A percentile compares a stretch with the other conserved stretches of the same genome.
Conservation (phyloP, 2,888 invertebrate species). For the Stramonita haemastoma region DNA sequence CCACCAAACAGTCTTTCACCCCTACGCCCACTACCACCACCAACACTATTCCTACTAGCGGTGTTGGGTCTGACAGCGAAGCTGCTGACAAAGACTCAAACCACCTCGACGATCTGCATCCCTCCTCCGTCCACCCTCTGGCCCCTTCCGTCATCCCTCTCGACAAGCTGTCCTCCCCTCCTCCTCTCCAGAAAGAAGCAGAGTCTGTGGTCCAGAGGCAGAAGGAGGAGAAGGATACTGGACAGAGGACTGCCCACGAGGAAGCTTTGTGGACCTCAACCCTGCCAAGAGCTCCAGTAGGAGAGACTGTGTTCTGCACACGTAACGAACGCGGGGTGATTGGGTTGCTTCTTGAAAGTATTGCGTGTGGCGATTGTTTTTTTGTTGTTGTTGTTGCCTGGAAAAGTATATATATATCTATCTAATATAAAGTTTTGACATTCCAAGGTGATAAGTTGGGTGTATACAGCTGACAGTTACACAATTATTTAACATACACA, state of each 20-base stretch:
- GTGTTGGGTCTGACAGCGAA: background rate
- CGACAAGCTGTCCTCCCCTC: background rate
- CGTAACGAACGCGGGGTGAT: too few relatives aligned
- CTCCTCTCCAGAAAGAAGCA: background rate
- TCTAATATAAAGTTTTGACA: background rate
- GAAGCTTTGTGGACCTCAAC: constrained; percentile 20
- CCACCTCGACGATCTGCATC: background rate
- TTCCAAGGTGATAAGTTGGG: background rate
- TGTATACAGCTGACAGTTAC: too few relatives aligned
- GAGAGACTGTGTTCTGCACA: too few relatives aligned
- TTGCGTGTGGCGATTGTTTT: too few relatives aligned
- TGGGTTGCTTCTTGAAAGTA: too few relatives aligned
- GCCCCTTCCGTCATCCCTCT: background rate
- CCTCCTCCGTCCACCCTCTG: background rate
- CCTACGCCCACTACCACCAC: background rate
- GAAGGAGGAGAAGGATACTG: too few relatives aligned
- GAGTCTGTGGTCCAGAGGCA: background rate
- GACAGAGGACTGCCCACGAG: background rate
- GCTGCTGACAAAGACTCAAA: background rate
- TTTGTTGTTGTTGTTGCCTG: too few relatives aligned
- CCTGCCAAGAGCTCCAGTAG: background rate
- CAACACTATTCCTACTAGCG: background rate
- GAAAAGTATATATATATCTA: background rate
- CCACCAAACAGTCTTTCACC: background rate
- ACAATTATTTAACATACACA: background rate